Evolutionary conservation across 2,113 vertebrate species (phyloP).

Genomic region (Pandion haliaetus): DNA sequence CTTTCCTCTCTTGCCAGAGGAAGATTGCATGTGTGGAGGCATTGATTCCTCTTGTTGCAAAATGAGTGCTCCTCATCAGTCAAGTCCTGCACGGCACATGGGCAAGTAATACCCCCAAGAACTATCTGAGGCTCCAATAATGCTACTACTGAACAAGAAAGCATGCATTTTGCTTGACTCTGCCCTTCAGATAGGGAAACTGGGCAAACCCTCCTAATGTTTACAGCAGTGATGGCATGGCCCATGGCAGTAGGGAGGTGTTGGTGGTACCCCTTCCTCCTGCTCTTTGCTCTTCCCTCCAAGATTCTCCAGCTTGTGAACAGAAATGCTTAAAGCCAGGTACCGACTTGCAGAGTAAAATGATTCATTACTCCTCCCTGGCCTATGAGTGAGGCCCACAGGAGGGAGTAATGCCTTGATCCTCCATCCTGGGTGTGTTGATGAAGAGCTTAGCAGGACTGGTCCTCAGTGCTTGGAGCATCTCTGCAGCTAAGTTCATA

Average conservation of each 20-base stretch:
- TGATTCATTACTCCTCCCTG: background rate
- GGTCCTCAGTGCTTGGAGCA: background rate
- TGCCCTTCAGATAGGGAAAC: background rate
- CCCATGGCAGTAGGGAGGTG: background rate
- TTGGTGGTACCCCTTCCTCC: background rate
- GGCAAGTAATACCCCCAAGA: no score
- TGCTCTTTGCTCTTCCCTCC: background rate
- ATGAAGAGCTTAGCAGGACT: background rate
- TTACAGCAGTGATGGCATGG: background rate
- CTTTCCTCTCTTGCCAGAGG: background rate
- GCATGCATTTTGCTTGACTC: background rate
- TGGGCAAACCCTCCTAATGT: background rate
- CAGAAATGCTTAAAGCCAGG: rapidly evolving
- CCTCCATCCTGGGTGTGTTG: background rate
- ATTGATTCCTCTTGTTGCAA: background rate
- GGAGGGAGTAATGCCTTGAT: rapidly evolving
- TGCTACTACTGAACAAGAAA: background rate
- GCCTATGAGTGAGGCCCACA: background rate
- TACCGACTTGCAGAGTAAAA: background rate
- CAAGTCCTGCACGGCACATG: background rate
- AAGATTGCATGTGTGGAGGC: rapidly evolving
- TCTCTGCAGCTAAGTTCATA: background rate
- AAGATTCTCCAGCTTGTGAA: rapidly evolving
- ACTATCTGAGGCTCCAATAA: background rate
- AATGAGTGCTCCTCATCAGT: background rate